Evolutionary conservation across 1,140 invertebrate genomes (phyloP).

Genomic region (Habropoda laboriosa): DNA sequence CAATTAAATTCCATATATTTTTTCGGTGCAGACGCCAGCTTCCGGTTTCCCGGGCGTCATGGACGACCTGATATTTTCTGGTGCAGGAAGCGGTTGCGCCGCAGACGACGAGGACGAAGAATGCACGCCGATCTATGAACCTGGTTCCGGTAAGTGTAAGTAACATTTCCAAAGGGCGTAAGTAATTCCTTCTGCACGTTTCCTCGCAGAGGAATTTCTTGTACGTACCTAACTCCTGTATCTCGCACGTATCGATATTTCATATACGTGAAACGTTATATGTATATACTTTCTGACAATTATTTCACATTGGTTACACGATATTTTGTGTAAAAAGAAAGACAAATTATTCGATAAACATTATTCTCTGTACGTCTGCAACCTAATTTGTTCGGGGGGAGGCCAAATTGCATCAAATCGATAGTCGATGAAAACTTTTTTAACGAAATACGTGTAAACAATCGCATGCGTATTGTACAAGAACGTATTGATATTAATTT

Average conservation of each 20-base stretch:
- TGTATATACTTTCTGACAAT: not conserved
- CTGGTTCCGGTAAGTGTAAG: constrained; percentile 85
- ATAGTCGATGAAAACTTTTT: too few relatives aligned
- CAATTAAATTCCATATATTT: constrained; percentile 6
- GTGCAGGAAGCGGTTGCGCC: constrained; percentile 93
- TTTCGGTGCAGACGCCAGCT: constrained; percentile 87
- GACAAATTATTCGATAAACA: not conserved
- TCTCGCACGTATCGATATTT: constrained; percentile 3
- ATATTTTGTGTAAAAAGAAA: not conserved
- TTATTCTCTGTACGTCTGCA: not conserved
- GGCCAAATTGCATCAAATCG: not conserved
- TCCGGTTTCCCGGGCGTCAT: constrained; percentile 89
- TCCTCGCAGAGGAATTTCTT: constrained; percentile 22
- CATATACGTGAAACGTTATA: constrained; percentile 15
- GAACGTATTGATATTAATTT: not conserved
- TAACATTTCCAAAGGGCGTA: constrained; percentile 57
- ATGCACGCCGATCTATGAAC: constrained; percentile 91
- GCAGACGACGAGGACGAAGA: constrained; percentile 93
- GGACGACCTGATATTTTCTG: constrained; percentile 94
- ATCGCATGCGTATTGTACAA: not conserved
- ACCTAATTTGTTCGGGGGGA: not conserved
- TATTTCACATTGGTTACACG: not conserved
- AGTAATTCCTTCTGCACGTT: constrained; percentile 52
- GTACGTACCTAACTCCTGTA: not conserved
- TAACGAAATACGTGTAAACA: not conserved